phyloP scores from a whole-genome alignment of 92 coral and sea anemone species.

The Parazoanthus swiftii region DNA sequence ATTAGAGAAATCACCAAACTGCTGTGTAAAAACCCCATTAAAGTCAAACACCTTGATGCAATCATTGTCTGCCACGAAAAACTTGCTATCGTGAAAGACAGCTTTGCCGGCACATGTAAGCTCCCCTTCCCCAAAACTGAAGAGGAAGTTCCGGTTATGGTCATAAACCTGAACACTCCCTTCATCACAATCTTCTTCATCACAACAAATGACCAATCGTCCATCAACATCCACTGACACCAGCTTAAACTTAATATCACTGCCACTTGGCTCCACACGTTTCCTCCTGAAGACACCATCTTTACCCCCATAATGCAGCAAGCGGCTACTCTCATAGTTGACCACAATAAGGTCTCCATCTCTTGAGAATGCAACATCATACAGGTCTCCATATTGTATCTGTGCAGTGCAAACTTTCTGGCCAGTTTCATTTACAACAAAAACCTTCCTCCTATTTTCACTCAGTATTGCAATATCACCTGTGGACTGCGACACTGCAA shows the following conservation, averaged over 20 bases:
- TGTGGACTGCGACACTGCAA: slow-evolving; percentile 34
- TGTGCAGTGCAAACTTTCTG: slow-evolving; percentile 33
- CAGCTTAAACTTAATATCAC: background rate
- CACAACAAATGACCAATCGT: slow-evolving; percentile 17
- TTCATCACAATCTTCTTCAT: background rate
- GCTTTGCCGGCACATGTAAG: slow-evolving; percentile 14
- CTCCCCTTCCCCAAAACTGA: slow-evolving; percentile 32
- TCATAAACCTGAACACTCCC: slow-evolving; percentile 23
- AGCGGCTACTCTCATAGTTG: slow-evolving; percentile 30
- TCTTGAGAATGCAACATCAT: slow-evolving; percentile 28
- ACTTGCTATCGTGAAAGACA: slow-evolving; percentile 14
- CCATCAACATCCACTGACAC: slow-evolving; percentile 36
- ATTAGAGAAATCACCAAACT: slow-evolving; percentile 33
- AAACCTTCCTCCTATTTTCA: slow-evolving; percentile 25
- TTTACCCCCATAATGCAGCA: slow-evolving; percentile 35
- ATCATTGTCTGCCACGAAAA: slow-evolving; percentile 21
- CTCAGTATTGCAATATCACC: slow-evolving; percentile 35
- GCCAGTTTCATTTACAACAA: slow-evolving; percentile 4
- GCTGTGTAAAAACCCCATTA: background rate
- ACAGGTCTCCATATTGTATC: slow-evolving; percentile 36
- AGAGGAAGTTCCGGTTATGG: slow-evolving; percentile 16
- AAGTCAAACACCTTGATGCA: slow-evolving; percentile 30
- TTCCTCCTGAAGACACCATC: slow-evolving; percentile 16
- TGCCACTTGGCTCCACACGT: slow-evolving; percentile 14
- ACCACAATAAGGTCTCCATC: slow-evolving; percentile 41